A percentile compares a stretch with the other conserved stretches of the same genome.
Conservation (phyloP, 2,113 vertebrate genomes). For the Eulemur macaco region DNA sequence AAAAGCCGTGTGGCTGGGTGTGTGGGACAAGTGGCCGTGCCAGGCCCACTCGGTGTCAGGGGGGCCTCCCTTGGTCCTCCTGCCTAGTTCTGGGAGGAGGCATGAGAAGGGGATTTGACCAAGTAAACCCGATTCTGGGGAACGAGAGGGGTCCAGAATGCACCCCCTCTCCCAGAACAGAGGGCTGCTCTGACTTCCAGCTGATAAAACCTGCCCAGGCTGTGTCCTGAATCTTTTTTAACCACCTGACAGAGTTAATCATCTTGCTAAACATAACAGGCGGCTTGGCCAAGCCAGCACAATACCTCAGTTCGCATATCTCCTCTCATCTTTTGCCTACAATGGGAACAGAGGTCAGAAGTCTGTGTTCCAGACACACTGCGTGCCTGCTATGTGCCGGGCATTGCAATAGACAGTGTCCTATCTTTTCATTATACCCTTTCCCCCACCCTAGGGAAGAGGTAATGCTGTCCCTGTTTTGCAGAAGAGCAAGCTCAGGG, state of each 20-base stretch:
- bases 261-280: slow-evolving; percentile 1
- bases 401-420: not conserved
- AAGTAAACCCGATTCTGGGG: not conserved
- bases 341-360: not conserved
- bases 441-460: not conserved
- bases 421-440: not conserved
- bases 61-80: not conserved
- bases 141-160: not conserved
- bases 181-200: not conserved
- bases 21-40: not conserved
- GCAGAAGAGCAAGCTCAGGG: not conserved
- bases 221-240: not conserved
- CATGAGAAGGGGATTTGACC: not conserved
- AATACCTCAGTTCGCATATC: not conserved
- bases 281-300: not conserved
- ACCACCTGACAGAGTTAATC: not conserved
- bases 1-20: not conserved
- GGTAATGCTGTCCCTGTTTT: not conserved
- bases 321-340: not conserved
- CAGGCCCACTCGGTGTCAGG: not conserved
- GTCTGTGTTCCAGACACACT: not conserved
- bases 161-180: not conserved
- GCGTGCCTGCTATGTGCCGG: not conserved
- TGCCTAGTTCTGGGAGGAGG: not conserved
- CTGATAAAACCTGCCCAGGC: not conserved